phyloP scores from a whole-genome alignment of 1,140 invertebrate genomes.

The Antheraea pernyi region DNA sequence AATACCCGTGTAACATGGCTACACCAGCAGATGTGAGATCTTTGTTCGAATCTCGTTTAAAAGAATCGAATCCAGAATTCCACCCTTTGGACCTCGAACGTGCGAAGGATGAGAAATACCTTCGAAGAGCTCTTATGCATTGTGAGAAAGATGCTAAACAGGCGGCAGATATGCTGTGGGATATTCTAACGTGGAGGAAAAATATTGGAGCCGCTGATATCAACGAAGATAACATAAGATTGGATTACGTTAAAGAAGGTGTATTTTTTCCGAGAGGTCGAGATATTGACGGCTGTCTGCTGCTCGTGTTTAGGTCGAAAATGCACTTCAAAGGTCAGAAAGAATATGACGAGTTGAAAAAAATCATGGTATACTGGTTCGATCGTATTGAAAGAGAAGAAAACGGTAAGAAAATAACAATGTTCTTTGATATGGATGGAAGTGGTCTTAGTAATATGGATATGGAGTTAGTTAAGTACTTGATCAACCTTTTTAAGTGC shows the following conservation, averaged over 20 bases:
- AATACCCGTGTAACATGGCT: slow-evolving; percentile 39
- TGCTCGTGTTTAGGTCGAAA: slow-evolving; percentile 89
- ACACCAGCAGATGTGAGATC: slow-evolving; percentile 49
- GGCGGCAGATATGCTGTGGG: slow-evolving; percentile 89
- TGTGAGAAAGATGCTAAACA: slow-evolving; percentile 48
- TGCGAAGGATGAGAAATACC: slow-evolving; percentile 66
- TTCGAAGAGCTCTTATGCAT: slow-evolving; percentile 60
- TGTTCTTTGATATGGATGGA: slow-evolving; percentile 94
- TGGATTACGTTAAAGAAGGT: slow-evolving; percentile 88
- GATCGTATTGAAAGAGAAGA: slow-evolving; percentile 90
- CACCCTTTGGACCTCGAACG: slow-evolving; percentile 65
- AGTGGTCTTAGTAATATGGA: slow-evolving; percentile 93
- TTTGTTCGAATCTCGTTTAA: slow-evolving; percentile 51
- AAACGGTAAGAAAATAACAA: slow-evolving; percentile 88
- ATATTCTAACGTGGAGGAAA: slow-evolving; percentile 91
- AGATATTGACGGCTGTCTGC: slow-evolving; percentile 89
- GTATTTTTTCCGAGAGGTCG: slow-evolving; percentile 86
- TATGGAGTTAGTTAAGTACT: slow-evolving; percentile 91
- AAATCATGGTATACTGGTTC: slow-evolving; percentile 92
- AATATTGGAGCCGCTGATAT: slow-evolving; percentile 89
- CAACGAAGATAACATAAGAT: slow-evolving; percentile 82
- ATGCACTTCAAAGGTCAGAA: slow-evolving; percentile 87
- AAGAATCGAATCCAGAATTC: slow-evolving; percentile 48
- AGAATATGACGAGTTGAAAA: slow-evolving; percentile 87
- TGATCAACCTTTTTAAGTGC: slow-evolving; percentile 92